Evolutionary conservation across 2,113 vertebrate genomes (phyloP), one percentile per base, ranked within the genome.

Genomic region (Apodemus speciosus): DNA sequence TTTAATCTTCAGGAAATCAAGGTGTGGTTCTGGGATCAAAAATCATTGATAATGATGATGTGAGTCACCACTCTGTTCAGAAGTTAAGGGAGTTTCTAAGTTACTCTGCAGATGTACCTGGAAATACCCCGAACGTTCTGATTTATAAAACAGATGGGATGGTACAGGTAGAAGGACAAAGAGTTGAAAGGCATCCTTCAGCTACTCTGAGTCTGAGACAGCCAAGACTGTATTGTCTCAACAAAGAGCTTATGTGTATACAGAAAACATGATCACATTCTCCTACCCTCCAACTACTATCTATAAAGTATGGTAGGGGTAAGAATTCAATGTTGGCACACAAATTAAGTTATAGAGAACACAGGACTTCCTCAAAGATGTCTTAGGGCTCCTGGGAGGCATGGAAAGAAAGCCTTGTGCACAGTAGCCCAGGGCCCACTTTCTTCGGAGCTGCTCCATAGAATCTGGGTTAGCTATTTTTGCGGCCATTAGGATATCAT

Each of bases 1-100:
- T 64, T 10, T 49, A 14, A 40, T 25, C 72, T 88, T 71, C 89
- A 95, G 94, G 91, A 97, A 96, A 92, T 93, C n/a, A 49, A 90
- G 92, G 89, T 4, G 51, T 92, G 86, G 86, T 90, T 95, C 90
- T 86, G 35, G 69, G 86, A 89, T 94, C 88, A 93, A 92, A 72
- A 95, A 86, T 73, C 83, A 75, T 75, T 89, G 64, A 60, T 25
- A 84, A 73, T 20, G 49, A 75, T 68, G 46, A 92, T 83, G 8
- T 83, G 53, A 94, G 46, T 85, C 90, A 85, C 56, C 23, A n/a
- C 81, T 95, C 76, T 32, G 72, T 89, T 95, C 90, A 77, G 43
- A 85, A 92, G 81, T 62, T 77, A 94, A 38, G 35, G 58, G 75
- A 79, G 49, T 66, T n/a, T 40, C 85, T 90, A 85, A 77, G 49